These are phyloP conservation scores for Callopanchax toddi DNA, from an alignment of 2,113 vertebrate genomes.

Conservation along the genomic window DNA sequence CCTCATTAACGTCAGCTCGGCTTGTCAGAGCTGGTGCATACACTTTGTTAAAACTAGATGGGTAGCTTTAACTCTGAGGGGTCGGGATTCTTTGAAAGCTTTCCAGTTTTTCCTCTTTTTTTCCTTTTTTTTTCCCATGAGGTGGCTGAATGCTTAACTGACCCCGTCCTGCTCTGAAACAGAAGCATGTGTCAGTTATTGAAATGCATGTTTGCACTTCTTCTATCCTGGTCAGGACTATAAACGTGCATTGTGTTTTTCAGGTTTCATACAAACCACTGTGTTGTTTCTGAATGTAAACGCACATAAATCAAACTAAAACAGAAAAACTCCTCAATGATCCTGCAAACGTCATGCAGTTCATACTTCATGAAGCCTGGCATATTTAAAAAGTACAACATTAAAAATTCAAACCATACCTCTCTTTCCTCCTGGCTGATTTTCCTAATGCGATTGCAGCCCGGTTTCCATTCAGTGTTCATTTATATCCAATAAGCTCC, in stretches of 20 bases:
- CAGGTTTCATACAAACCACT: constrained; percentile 41
- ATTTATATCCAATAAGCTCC: constrained; percentile 76
- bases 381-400: constrained; percentile 68
- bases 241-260: constrained; percentile 10
- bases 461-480: constrained; percentile 55
- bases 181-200: constrained; percentile 7
- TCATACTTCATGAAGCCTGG: constrained; percentile 73
- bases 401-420: constrained; percentile 70
- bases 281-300: constrained; percentile 4
- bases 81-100: constrained; percentile 31
- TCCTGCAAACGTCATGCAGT: constrained; percentile 31
- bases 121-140: not conserved
- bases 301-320: constrained; percentile 8
- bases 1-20: constrained; percentile 67
- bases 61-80: constrained; percentile 12
- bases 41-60: constrained; percentile 54
- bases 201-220: constrained; percentile 9
- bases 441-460: constrained; percentile 64
- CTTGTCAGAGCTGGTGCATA: constrained; percentile 56
- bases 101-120: not conserved
- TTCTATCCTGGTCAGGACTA: constrained; percentile 24
- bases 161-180: not conserved
- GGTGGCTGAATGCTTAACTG: not conserved
- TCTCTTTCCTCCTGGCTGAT: constrained; percentile 59
- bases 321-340: not conserved